Conservation (phyloP, 2,888 invertebrate genomes). For the Dorcus parallelipipedus region DNA sequence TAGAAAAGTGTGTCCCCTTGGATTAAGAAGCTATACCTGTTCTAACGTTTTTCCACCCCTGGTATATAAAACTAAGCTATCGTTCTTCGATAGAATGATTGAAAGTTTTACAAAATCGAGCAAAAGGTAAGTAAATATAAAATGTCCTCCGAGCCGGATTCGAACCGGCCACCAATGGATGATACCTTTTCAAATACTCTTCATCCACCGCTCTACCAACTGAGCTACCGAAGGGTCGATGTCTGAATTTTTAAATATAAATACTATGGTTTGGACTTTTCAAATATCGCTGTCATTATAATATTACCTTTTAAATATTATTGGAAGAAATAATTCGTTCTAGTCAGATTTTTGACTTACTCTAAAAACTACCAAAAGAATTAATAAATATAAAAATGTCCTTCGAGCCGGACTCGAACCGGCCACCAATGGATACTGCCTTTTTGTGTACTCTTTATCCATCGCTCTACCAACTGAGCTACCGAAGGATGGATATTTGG, state of each 20-base stretch:
- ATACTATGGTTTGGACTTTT: too few relatives aligned
- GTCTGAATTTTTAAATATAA: too few relatives aligned
- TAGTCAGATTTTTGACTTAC: not conserved
- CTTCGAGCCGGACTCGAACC: slow-evolving; percentile 44
- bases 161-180: slow-evolving; percentile 56
- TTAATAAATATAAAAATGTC: slow-evolving; percentile 22
- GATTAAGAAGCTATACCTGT: too few relatives aligned
- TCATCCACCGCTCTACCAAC: slow-evolving; percentile 42
- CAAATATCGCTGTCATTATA: too few relatives aligned
- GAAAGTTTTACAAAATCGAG: too few relatives aligned
- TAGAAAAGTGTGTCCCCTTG: too few relatives aligned
- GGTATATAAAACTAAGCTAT: too few relatives aligned
- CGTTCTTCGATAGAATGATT: too few relatives aligned
- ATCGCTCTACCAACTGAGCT: slow-evolving; percentile 46
- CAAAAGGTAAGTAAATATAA: not conserved
- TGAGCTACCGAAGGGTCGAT: slow-evolving; percentile 40
- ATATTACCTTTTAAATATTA: too few relatives aligned
- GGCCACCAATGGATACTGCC: slow-evolving; percentile 54
- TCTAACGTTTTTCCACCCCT: too few relatives aligned
- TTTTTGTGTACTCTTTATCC: slow-evolving; percentile 8
- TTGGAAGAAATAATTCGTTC: too few relatives aligned
- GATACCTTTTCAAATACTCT: not conserved
- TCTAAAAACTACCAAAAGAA: not conserved
- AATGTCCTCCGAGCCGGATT: slow-evolving; percentile 41
- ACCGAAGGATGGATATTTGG: slow-evolving; percentile 32